Conservation (phyloP, 2,888 invertebrate genomes). For the Dromius quadrimaculatus region DNA sequence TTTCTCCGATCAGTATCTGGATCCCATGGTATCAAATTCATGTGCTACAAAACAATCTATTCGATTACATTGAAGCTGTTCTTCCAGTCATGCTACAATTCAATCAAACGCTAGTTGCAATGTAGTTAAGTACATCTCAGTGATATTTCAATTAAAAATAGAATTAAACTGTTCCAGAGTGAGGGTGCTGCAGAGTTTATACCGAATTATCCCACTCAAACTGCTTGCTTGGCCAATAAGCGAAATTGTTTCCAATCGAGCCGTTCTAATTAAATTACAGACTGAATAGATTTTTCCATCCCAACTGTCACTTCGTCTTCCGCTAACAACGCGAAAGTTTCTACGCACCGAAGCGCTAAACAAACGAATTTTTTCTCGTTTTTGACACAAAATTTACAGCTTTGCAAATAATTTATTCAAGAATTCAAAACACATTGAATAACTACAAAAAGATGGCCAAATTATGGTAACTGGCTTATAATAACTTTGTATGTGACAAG, state of each 20-base stretch:
- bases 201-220: slow-evolving; percentile 38
- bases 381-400: not conserved
- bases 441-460: no score
- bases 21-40: no score
- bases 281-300: slow-evolving; percentile 47
- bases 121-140: no score
- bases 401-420: not conserved
- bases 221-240: slow-evolving; percentile 46
- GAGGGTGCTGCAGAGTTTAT: slow-evolving; percentile 8
- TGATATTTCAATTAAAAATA: slow-evolving; percentile 51
- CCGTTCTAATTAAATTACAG: slow-evolving; percentile 49
- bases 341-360: slow-evolving; percentile 15
- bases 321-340: not conserved
- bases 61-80: no score
- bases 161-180: slow-evolving; percentile 36
- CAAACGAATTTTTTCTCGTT: slow-evolving; percentile 11
- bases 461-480: no score
- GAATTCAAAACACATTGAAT: no score
- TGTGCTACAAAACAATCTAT: no score
- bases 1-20: no score
- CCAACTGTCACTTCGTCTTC: slow-evolving; percentile 44
- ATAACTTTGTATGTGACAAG: no score
- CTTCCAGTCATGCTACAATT: no score
- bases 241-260: slow-evolving; percentile 51
- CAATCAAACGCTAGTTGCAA: no score